Conservation (phyloP, 2,797 vertebrate genomes). For the Carapus acus region DNA sequence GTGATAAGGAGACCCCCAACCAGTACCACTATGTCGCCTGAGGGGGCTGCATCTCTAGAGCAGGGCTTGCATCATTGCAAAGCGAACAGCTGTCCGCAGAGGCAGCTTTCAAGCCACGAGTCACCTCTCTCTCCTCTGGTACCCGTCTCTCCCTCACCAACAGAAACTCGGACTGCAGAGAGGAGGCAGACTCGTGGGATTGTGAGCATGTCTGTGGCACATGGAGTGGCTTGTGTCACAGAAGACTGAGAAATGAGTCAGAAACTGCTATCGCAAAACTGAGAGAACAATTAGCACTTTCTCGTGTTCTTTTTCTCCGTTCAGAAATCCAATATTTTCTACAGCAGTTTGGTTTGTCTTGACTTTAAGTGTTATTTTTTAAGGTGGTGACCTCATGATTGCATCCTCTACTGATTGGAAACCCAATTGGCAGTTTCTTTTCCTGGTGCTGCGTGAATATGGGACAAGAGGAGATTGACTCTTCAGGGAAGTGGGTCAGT, state of each 20-base stretch:
- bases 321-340: constrained; percentile 60
- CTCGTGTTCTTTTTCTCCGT: constrained; percentile 38
- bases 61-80: constrained; percentile 51
- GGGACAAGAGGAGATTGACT: constrained; percentile 11
- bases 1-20: constrained; percentile 91
- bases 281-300: constrained; percentile 67
- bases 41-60: constrained; percentile 47
- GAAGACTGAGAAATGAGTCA: constrained; percentile 53
- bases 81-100: constrained; percentile 46
- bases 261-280: constrained; percentile 60
- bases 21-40: constrained; percentile 96
- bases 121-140: constrained; percentile 53
- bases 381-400: constrained; percentile 31
- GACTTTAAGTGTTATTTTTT: constrained; percentile 42
- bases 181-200: constrained; percentile 44
- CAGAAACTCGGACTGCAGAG: constrained; percentile 44
- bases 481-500: constrained; percentile 6
- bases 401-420: constrained; percentile 42
- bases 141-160: constrained; percentile 42
- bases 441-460: constrained; percentile 35
- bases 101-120: constrained; percentile 55
- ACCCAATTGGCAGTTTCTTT: constrained; percentile 27
- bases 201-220: constrained; percentile 26
- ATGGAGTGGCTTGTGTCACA: constrained; percentile 40
- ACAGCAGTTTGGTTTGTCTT: constrained; percentile 58